These are phyloP conservation scores for Danaus plexippus DNA, from an alignment of 1,140 invertebrate species.

Conservation along the genomic window DNA sequence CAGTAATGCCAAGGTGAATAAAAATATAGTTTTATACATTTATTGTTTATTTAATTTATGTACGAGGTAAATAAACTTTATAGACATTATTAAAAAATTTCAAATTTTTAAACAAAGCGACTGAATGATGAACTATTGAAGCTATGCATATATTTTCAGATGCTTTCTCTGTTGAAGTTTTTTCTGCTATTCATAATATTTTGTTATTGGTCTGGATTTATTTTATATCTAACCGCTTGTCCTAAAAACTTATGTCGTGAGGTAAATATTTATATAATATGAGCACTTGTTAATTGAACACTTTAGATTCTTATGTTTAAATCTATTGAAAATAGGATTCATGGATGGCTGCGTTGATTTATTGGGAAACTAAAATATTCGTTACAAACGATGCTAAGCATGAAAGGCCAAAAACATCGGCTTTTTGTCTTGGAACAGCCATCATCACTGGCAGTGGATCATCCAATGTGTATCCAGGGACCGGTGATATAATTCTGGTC, in stretches of 20 bases:
- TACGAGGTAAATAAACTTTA: too few relatives aligned
- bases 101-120: too few relatives aligned
- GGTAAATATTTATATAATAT: constrained; percentile 24
- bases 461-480: constrained; percentile 40
- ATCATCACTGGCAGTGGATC: constrained; percentile 44
- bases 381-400: constrained; percentile 45
- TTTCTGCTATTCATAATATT: constrained; percentile 41
- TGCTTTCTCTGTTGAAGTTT: constrained; percentile 38
- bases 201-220: constrained; percentile 55
- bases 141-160: constrained; percentile 30
- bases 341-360: constrained; percentile 51
- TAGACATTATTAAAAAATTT: too few relatives aligned
- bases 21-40: too few relatives aligned
- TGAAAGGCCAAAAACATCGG: constrained; percentile 34
- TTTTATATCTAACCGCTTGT: constrained; percentile 49
- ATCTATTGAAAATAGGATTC: constrained; percentile 29
- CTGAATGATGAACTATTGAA: too few relatives aligned
- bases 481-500: constrained; percentile 42
- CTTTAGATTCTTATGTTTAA: too few relatives aligned
- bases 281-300: too few relatives aligned
- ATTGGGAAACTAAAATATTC: constrained; percentile 57
- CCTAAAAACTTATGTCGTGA: constrained; percentile 45
- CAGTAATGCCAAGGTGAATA: constrained; percentile 40
- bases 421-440: constrained; percentile 41
- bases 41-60: too few relatives aligned